Evolutionary conservation across 1,140 invertebrate genomes (phyloP), one percentile per base, ranked within the genome.

Genomic region (Palaemon carinicauda): DNA sequence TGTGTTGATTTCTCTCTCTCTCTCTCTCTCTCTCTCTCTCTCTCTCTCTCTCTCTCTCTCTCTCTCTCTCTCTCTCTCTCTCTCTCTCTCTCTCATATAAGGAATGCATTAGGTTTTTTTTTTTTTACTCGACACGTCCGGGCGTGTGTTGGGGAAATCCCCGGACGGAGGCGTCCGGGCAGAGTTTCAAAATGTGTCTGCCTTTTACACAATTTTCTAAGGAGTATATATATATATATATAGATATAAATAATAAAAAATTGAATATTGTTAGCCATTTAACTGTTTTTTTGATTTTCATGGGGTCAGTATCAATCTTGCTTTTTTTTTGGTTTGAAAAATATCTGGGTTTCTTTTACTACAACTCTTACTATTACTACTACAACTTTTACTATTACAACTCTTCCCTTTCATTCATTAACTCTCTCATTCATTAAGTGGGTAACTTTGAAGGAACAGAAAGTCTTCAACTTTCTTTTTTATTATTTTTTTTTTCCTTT

Each of bases 41-140:
- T 27, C 69, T 73, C 56, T 60, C 65, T 71, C 21, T 71, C 65
- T 24, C 21, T 71, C 21, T 71, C 21, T 71, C 65, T 71, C 65
- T 71, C 17, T 71, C 65, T n/a, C 65, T 71, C 65, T 71, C 15
- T 71, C 17, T 71, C 65, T 71, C 65, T 71, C 65, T 71, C 65
- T 71, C 65, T 71, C 65, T 71, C 21, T 24, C 65, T 24, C 65
- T 71, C 65, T 24, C 21, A n/a, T n/a, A n/a, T n/a, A n/a, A n/a
- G n/a, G n/a, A n/a, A n/a, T n/a, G n/a, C n/a, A n/a, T n/a, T n/a
- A n/a, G n/a, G n/a, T n/a, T 31, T 3, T 31, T 21, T 31, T 10
- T 24, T 3, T 31, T 21, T 24, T 10, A 3, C 65, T n/a, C 21
- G 14, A 17, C 24, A 12, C 15, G 12, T 10, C n/a, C 21, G 14